Evolutionary conservation across 2,888 invertebrate genomes (phyloP).

Genomic region (Cremastinae sp.): DNA sequence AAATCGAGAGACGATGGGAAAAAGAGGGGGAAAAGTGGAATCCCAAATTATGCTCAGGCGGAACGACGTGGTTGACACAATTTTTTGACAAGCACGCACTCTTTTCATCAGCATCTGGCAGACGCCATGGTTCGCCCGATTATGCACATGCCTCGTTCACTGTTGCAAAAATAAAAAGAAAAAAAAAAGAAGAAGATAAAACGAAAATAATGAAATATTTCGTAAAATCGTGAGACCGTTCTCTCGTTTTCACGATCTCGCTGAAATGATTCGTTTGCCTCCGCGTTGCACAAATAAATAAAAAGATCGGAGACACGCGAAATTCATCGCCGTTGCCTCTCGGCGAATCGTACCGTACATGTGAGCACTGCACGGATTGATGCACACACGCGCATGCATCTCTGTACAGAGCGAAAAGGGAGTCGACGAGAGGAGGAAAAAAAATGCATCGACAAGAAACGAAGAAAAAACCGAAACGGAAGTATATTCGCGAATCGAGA

Average conservation of each 20-base stretch:
- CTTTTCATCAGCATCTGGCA: constrained; percentile 35
- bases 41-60: constrained; percentile 27
- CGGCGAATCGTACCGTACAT: constrained; percentile 2
- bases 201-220: neutral
- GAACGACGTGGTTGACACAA: constrained; percentile 69
- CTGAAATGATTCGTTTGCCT: too few species aligned
- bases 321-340: constrained; percentile 16
- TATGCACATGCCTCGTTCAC: constrained; percentile 1
- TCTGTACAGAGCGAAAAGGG: constrained; percentile 7
- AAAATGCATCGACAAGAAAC: neutral
- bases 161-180: constrained; percentile 14
- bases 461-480: neutral
- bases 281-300: neutral
- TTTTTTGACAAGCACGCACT: constrained; percentile 72
- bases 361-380: neutral
- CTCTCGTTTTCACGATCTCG: too few species aligned
- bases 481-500: neutral
- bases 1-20: constrained; percentile 12
- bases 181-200: neutral
- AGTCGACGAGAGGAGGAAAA: constrained; percentile 6
- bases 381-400: constrained; percentile 4
- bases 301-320: neutral
- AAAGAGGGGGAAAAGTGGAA: constrained; percentile 25
- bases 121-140: constrained; percentile 34
- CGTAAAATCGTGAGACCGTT: neutral